Percentiles rank a stretch among this genome's conserved stretches.
These are phyloP conservation scores for Gymnobelideus leadbeateri DNA, from an alignment of 2,113 vertebrate genomes.

Conservation along the genomic window DNA sequence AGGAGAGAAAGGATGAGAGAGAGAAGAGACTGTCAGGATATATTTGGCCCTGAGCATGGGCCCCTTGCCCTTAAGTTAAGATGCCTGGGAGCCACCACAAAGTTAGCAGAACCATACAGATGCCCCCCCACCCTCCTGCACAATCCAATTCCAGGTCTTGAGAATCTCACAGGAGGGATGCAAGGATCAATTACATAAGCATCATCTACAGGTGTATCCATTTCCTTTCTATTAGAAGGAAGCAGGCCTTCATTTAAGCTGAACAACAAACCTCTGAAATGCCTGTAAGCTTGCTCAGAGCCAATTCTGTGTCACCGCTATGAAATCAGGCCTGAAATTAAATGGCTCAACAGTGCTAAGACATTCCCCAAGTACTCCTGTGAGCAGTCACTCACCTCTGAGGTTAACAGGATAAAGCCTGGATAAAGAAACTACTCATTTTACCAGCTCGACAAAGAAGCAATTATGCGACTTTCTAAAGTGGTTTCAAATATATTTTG, in stretches of 20 bases:
- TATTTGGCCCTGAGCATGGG: not conserved
- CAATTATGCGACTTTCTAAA: slow-evolving; percentile 90
- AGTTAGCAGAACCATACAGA: not conserved
- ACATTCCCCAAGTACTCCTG: slow-evolving; percentile 81
- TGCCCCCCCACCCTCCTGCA: not conserved
- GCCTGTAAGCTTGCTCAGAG: slow-evolving; percentile 74
- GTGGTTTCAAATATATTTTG: slow-evolving; percentile 91
- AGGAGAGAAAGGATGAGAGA: not conserved
- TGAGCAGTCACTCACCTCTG: slow-evolving; percentile 83
- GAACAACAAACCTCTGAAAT: slow-evolving; percentile 79
- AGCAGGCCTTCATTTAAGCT: slow-evolving; percentile 59
- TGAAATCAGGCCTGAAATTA: slow-evolving; percentile 81
- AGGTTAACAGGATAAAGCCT: slow-evolving; percentile 91
- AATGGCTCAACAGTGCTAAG: slow-evolving; percentile 78
- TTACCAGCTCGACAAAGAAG: slow-evolving; percentile 87
- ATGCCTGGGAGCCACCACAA: not conserved
- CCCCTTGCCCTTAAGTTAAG: not conserved
- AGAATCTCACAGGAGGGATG: not conserved
- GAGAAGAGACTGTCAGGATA: not conserved
- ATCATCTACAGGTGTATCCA: not conserved
- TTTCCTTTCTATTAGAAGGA: not conserved
- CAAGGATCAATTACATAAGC: not conserved
- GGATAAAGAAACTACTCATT: slow-evolving; percentile 89
- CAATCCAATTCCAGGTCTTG: not conserved
- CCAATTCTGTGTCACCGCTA: slow-evolving; percentile 73